Evolutionary conservation across 53 echinoderm and acorn worm species (phyloP), one percentile per base, ranked within the genome.

Genomic region (Paracentrotus lividus): DNA sequence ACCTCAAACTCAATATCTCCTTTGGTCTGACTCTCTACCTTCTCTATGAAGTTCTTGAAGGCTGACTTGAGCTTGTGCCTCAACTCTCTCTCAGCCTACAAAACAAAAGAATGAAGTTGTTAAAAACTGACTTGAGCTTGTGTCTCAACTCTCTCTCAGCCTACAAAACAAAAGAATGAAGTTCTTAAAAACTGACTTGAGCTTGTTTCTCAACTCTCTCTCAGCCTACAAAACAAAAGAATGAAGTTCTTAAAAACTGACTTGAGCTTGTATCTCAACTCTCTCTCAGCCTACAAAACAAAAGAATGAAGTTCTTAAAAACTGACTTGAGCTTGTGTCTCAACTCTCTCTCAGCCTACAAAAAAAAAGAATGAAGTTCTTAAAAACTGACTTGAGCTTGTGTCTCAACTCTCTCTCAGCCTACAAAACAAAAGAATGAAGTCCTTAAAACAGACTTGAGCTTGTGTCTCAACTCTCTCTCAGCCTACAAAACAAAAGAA

Each of bases 291-390:
- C n/a, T n/a, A n/a, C n/a, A n/a, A n/a, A n/a, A n/a, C n/a, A n/a
- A n/a, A n/a, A n/a, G n/a, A n/a, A n/a, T n/a, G n/a, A n/a, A n/a
- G n/a, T n/a, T n/a, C n/a, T n/a, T n/a, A n/a, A n/a, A n/a, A n/a
- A n/a, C n/a, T n/a, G n/a, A n/a, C n/a, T n/a, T n/a, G n/a, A n/a
- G n/a, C n/a, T n/a, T n/a, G n/a, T n/a, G n/a, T n/a, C n/a, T n/a
- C n/a, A n/a, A n/a, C n/a, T n/a, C n/a, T n/a, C n/a, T n/a, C n/a
- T n/a, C n/a, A n/a, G n/a, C n/a, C n/a, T n/a, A n/a, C n/a, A n/a
- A n/a, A n/a, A n/a, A n/a, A n/a, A n/a, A n/a, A n/a, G n/a, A n/a
- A 98, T 96, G 96, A 98, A 98, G 89, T 95, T 98, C 95, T 98
- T 98, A 93, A 98, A 98, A 61, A 97, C 99, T 2, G 99, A 96